These are phyloP conservation scores for Triplophysa dalaica DNA, from an alignment of 2,113 vertebrate genomes.

Conservation along the genomic window DNA sequence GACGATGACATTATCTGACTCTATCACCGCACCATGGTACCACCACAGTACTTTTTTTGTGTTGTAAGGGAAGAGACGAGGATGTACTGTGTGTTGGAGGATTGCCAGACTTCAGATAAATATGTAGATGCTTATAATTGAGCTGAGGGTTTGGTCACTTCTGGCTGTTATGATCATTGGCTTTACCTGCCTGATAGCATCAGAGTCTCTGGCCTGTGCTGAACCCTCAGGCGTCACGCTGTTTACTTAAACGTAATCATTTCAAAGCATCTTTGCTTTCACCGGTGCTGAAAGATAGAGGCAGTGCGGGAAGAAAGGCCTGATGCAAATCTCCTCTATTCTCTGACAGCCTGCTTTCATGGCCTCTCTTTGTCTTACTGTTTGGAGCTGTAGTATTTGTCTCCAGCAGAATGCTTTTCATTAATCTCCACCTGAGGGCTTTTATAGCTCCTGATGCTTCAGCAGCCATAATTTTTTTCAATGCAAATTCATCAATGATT, in stretches of 20 bases:
- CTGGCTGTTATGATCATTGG: conserved; percentile 42
- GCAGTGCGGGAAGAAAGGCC: conserved; percentile 37
- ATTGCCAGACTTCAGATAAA: conserved; percentile 17
- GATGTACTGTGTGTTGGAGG: background rate
- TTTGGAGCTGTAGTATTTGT: conserved; percentile 32
- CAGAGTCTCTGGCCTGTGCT: conserved; percentile 39
- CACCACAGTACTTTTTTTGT: background rate
- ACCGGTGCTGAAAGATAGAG: conserved; percentile 46
- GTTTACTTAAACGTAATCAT: conserved; percentile 52
- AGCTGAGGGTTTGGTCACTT: conserved; percentile 5
- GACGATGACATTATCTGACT: background rate
- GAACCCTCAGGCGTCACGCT: conserved; percentile 40
- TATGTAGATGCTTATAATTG: conserved; percentile 29
- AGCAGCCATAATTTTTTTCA: background rate
- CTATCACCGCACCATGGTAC: background rate
- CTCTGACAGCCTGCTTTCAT: conserved; percentile 30
- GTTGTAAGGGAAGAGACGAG: background rate
- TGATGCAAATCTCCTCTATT: conserved; percentile 36
- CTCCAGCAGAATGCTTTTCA: conserved; percentile 27
- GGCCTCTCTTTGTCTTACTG: conserved; percentile 30
- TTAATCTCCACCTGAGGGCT: conserved; percentile 27
- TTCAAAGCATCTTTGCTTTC: conserved; percentile 51
- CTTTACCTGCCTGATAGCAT: conserved; percentile 46
- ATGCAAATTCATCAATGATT: conserved; percentile 22
- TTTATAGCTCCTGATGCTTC: conserved; percentile 37